Conservation (phyloP, 2,888 invertebrate genomes). For the Lithophane semibrunnea region DNA sequence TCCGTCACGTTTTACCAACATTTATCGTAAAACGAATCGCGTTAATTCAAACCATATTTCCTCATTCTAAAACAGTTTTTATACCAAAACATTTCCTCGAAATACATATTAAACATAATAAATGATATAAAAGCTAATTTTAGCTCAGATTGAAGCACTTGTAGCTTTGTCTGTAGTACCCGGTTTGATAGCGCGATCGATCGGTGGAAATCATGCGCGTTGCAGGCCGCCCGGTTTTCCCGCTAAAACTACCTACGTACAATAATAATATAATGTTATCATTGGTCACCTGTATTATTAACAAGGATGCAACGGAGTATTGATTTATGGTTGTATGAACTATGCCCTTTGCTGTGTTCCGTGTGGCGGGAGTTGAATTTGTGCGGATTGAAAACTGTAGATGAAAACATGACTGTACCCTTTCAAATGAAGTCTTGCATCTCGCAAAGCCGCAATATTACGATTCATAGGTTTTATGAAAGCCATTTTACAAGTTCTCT, state of each 20-base stretch:
- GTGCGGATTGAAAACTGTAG: not conserved
- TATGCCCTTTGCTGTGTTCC: constrained; percentile 3
- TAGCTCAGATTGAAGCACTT: constrained; percentile 54
- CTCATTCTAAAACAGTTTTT: not conserved
- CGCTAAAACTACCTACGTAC: constrained; percentile 70
- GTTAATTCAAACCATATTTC: not conserved
- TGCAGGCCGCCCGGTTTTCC: constrained; percentile 69
- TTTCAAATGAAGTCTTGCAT: not conserved
- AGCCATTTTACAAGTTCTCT: not conserved
- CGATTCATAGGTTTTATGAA: not conserved
- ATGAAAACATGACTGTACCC: not conserved
- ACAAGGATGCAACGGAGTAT: constrained; percentile 55
- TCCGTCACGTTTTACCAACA: not conserved
- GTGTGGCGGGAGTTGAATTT: not conserved
- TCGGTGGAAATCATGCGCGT: constrained; percentile 78
- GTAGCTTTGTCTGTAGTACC: constrained; percentile 55
- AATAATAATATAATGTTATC: constrained; percentile 52
- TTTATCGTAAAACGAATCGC: not conserved
- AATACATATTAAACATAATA: constrained; percentile 21
- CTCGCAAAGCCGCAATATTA: not conserved
- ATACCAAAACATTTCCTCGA: not conserved
- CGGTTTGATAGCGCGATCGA: constrained; percentile 75
- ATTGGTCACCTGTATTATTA: constrained; percentile 55
- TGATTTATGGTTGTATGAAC: constrained; percentile 45
- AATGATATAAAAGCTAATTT: constrained; percentile 39